phyloP scores from a whole-genome alignment of 1,140 invertebrate species.

The Plutomurus gul region DNA sequence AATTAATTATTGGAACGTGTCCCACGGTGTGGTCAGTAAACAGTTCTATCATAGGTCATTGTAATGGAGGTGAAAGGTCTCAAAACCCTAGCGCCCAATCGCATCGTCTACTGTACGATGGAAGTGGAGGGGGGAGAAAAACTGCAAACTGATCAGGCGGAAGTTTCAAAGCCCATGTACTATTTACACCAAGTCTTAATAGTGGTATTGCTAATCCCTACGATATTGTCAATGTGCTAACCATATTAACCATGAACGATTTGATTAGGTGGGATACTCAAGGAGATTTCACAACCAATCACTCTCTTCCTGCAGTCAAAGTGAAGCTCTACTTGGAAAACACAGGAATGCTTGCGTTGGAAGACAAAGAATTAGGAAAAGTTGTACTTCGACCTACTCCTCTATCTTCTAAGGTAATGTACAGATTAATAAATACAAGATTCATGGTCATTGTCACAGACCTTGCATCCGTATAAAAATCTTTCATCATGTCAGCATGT shows the following conservation, averaged over 20 bases:
- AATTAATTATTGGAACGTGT: background rate
- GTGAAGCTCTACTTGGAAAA: conserved; percentile 97
- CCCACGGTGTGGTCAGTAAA: background rate
- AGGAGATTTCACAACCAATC: conserved; percentile 97
- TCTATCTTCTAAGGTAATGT: conserved; percentile 81
- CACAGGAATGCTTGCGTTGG: conserved; percentile 93
- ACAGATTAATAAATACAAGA: too few relatives aligned
- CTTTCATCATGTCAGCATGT: too few relatives aligned
- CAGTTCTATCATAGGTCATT: conserved; percentile 76
- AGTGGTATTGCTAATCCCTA: background rate
- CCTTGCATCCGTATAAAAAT: too few relatives aligned
- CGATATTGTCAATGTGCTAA: background rate
- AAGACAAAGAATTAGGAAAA: conserved; percentile 98
- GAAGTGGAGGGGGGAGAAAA: conserved; percentile 98
- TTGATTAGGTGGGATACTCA: conserved; percentile 87
- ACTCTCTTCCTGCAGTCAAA: conserved; percentile 95
- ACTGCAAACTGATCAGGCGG: conserved; percentile 97
- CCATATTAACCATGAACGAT: background rate
- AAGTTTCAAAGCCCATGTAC: conserved; percentile 96
- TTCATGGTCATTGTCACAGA: too few relatives aligned
- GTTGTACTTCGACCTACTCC: conserved; percentile 90
- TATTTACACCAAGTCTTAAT: background rate
- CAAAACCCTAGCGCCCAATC: conserved; percentile 92
- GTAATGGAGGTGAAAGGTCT: conserved; percentile 99
- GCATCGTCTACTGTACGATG: conserved; percentile 99